A percentile compares a stretch with the other conserved stretches of the same genome.
Evolutionary conservation across 2,797 vertebrate genomes (phyloP).

Genomic region (Kryptopterus vitreolus): DNA sequence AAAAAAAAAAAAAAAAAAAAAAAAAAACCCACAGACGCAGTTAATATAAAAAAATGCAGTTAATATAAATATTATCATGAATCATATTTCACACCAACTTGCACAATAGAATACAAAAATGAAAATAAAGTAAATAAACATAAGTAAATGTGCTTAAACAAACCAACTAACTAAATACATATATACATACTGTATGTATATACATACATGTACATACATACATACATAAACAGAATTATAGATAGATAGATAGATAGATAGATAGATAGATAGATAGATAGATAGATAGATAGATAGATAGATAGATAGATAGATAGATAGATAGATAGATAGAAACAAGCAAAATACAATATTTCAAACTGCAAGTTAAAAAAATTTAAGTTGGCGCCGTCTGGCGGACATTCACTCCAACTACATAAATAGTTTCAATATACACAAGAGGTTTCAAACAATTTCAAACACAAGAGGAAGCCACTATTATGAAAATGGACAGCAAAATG

Average conservation of each 20-base stretch:
- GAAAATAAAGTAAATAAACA: neutral
- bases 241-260: neutral
- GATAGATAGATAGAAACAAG: neutral
- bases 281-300: neutral
- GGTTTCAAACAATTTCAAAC: neutral
- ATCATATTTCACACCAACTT: neutral
- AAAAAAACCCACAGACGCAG: too few species aligned
- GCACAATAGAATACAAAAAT: too few species aligned
- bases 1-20: too few species aligned
- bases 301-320: neutral
- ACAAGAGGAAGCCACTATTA: slow-evolving; percentile 28
- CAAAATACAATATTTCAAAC: neutral
- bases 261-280: too few species aligned
- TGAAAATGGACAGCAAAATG: too few species aligned
- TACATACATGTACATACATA: too few species aligned
- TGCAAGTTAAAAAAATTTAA: neutral
- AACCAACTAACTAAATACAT: neutral
- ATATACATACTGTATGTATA: too few species aligned
- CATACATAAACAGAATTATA: too few species aligned
- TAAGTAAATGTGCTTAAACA: neutral
- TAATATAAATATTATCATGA: neutral
- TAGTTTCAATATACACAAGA: neutral
- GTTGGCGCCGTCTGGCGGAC: neutral
- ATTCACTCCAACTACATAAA: neutral
- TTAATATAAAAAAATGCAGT: too few species aligned